Base-by-base conservation (phyloP, 2,113 vertebrate genomes). In the Chrysochloris asiatica region DNA sequence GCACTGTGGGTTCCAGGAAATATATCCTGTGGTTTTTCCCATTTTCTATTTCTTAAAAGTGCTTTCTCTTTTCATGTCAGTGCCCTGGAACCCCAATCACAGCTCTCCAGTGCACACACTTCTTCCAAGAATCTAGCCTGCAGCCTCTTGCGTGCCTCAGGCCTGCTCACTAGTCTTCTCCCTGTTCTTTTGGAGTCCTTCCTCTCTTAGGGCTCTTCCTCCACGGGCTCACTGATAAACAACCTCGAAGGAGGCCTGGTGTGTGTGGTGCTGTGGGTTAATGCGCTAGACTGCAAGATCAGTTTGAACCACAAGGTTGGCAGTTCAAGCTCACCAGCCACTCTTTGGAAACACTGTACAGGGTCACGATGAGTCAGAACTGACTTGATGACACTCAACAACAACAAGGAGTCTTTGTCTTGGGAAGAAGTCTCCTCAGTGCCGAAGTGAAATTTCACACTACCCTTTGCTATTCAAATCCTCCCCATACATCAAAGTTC, bases 91-190 rank as follows among this genome's bases (percentile, higher is more conserved):
- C 36, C 65, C 19, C 71, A 71, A 4, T n/a, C 4, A 28, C 30
- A 50, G 36, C n/a, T 83, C 8, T 43, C 38, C 33, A 24, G 38
- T 12, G 11, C 4, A n/a, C 4, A 19, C 38, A 78, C 65, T 19
- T 91, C 54, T 63, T 77, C 67, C 41, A 43, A 22, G 45, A 54
- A 28, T 84, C 83, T 77, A 45, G n/a, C n/a, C n/a, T n/a, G n/a
- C 3, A 19, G 33, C 14, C 47, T 41, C 1, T 48, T 4, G 1
- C 0, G 2, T 4, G 33, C 43, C 33, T 9, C 21, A 45, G 59
- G 67, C 21, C 52, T 41, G 30, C 52, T 21, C 19, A 43, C 63
- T 36, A 2, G 9, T 17, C n/a, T 50, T 65, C 28, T 83, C 22
- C 28, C 26, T 33, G n/a, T 71, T 72, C 45, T 63, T 4, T 30